Evolutionary conservation across 2,888 invertebrate genomes (phyloP).

Genomic region (Agriotes lineatus): DNA sequence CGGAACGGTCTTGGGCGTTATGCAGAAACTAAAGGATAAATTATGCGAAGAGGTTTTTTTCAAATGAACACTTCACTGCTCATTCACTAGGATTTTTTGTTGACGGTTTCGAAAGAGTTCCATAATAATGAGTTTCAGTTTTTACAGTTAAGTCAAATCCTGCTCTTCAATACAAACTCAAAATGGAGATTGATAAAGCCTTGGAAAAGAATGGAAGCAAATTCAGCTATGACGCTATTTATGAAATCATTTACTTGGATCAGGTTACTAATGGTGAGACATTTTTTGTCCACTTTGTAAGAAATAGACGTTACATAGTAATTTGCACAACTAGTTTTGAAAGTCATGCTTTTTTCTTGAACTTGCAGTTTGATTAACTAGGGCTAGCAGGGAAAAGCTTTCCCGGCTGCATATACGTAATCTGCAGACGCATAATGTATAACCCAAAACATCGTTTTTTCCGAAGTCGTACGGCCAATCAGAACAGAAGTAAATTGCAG

Average conservation of each 20-base stretch:
- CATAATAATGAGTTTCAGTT: constrained; percentile 60
- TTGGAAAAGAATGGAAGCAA: constrained; percentile 56
- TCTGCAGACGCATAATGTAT: too few relatives aligned
- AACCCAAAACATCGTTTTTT: too few relatives aligned
- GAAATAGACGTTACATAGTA: too few relatives aligned
- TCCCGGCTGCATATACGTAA: too few relatives aligned
- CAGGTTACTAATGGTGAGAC: constrained; percentile 60
- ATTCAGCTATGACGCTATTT: constrained; percentile 63
- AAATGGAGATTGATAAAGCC: constrained; percentile 60
- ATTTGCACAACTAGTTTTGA: too few relatives aligned
- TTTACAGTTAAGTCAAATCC: constrained; percentile 64
- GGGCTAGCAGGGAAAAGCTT: too few relatives aligned
- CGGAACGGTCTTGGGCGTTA: constrained; percentile 60
- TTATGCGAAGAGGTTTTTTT: constrained; percentile 45
- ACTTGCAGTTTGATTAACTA: too few relatives aligned
- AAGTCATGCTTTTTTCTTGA: too few relatives aligned
- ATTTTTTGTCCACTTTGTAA: too few relatives aligned
- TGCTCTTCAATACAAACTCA: constrained; percentile 63
- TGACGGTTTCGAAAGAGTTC: constrained; percentile 67
- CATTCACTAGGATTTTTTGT: constrained; percentile 64
- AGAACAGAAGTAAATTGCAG: constrained; percentile 51
- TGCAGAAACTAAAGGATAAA: constrained; percentile 58
- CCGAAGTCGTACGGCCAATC: too few relatives aligned
- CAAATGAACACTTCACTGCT: constrained; percentile 57
- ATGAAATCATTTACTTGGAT: constrained; percentile 67